Base-by-base conservation (phyloP, 2,113 vertebrate species). In the Pyrgilauda ruficollis region DNA sequence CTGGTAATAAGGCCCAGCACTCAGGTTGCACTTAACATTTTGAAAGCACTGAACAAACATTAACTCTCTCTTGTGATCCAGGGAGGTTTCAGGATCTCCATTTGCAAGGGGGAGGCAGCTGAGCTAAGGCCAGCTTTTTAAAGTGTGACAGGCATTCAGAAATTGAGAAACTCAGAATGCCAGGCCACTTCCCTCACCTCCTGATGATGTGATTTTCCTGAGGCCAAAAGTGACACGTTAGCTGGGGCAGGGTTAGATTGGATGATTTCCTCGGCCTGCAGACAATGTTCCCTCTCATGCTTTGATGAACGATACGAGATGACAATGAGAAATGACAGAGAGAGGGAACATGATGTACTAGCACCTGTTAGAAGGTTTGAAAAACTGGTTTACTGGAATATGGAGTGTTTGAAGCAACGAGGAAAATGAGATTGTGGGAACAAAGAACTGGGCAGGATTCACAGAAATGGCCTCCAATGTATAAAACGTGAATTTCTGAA, bases 21-120 rank as follows among this genome's bases (percentile, higher is more conserved):
- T 96, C 90, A 26, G 6, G 73, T 50, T 44, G 90, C 89, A 92
- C 93, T 96, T 96, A 87, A 90, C 77, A 84, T 93, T 96, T 81
- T 80, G 83, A 93, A 97, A 97, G 89, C 75, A 61, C 90, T 93
- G 79, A 88, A 30, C 59, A 96, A 94, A 95, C 90, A 96, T 94
- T 97, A 95, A 89, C 93, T 88, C 84, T 69, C 73, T 61, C 64
- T 43, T 10, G 70, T 53, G 74, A 87, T 87, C 20, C 72, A 24
- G 85, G 61, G 43, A 55, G 46, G 35, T 44, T 79, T 59, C 76
- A 70, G 68, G 22, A 47, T 56, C 85, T 87, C 74, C 89, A 18
- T 87, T 72, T 68, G 7, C 53, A 10, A 6, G 22, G 23, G 43
- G 77, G 77, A 88, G 64, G 92, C 75, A 85, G 78, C 87, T 37